Conservation (phyloP, 2,888 invertebrate species). For the Lamellibrachia columna region DNA sequence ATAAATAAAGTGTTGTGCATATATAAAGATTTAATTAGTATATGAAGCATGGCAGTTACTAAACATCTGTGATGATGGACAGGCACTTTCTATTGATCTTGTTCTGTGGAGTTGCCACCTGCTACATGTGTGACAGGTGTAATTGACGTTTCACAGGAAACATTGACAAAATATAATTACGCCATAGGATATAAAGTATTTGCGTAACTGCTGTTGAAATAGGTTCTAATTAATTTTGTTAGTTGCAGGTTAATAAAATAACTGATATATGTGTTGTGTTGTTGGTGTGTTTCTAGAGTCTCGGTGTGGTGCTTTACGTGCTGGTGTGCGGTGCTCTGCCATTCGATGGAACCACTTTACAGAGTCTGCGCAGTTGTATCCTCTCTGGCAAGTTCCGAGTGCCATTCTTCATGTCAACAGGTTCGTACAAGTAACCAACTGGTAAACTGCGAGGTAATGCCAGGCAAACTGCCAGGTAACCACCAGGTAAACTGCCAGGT, state of each 20-base stretch:
- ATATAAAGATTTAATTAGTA: not conserved
- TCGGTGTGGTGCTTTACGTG: conserved; percentile 96
- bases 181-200: not conserved
- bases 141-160: not conserved
- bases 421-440: conserved; percentile 67
- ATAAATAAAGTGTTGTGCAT: not conserved
- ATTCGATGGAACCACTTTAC: conserved; percentile 93
- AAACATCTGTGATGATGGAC: not conserved
- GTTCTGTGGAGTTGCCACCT: not conserved
- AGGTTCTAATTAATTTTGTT: not conserved
- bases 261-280: not conserved
- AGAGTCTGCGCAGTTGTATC: conserved; percentile 86
- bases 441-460: not conserved
- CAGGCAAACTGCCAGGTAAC: not conserved
- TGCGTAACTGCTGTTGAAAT: not conserved
- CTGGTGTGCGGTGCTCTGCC: conserved; percentile 95
- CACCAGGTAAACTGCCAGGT: not conserved
- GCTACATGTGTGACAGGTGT: not conserved
- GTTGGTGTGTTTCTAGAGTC: conserved; percentile 79
- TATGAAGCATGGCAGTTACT: not conserved
- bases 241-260: not conserved
- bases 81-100: not conserved
- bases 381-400: conserved; percentile 93
- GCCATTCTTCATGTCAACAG: conserved; percentile 97
- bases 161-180: not conserved